These are phyloP conservation scores for Pyrrhia umbra DNA, from an alignment of 2,888 invertebrate species.

Conservation along the genomic window DNA sequence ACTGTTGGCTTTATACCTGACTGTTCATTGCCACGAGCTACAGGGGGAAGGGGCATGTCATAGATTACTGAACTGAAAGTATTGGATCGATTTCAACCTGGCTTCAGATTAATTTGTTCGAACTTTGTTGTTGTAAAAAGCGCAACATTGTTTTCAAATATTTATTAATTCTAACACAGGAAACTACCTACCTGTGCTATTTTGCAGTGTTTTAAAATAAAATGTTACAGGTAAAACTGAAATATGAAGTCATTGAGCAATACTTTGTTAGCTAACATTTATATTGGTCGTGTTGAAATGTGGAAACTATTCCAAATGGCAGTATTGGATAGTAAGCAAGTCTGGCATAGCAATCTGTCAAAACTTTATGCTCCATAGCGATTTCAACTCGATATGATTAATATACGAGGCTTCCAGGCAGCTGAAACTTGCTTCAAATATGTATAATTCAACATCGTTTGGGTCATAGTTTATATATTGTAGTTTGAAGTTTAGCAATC, in stretches of 20 bases:
- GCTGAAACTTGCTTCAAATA: slow-evolving; percentile 38
- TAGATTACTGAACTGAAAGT: slow-evolving; percentile 18
- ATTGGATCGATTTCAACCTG: slow-evolving; percentile 31
- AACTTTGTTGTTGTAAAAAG: slow-evolving; percentile 18
- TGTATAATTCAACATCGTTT: slow-evolving; percentile 44
- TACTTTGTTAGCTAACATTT: slow-evolving; percentile 1
- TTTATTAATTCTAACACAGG: slow-evolving; percentile 2
- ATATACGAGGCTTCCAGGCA: slow-evolving; percentile 44
- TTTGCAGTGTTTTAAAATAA: slow-evolving; percentile 14
- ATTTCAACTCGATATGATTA: slow-evolving; percentile 53
- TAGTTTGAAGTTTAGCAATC: slow-evolving; percentile 41
- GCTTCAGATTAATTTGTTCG: slow-evolving; percentile 27
- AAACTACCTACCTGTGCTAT: slow-evolving; percentile 13
- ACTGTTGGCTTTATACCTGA: slow-evolving; percentile 31
- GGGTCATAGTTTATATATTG: slow-evolving; percentile 41
- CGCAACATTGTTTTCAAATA: slow-evolving; percentile 11
- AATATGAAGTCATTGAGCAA: slow-evolving; percentile 3
- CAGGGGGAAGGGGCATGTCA: slow-evolving; percentile 10
- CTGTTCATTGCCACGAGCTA: slow-evolving; percentile 29
- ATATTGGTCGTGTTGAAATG: slow-evolving; percentile 7
- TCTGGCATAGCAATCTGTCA: slow-evolving; percentile 41
- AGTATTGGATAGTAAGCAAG: slow-evolving; percentile 8
- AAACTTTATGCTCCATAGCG: slow-evolving; percentile 48
- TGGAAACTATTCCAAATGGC: slow-evolving; percentile 31
- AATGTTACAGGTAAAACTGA: slow-evolving; percentile 19